Base-by-base conservation (phyloP, 2,797 vertebrate species). In the Craterocephalus amniculus region DNA sequence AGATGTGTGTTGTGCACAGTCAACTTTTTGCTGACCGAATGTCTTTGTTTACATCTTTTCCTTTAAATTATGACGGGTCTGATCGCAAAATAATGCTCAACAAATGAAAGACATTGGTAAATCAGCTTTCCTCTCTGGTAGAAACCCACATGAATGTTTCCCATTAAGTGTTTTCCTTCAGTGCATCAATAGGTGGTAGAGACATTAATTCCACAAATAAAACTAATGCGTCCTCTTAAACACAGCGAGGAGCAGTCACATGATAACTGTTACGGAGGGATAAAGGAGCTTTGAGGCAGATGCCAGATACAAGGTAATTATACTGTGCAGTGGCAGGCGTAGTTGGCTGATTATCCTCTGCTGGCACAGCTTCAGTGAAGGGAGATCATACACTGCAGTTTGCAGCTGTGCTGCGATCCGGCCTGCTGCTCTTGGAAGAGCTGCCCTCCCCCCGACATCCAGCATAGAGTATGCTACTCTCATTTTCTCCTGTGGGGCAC, bases 281-380 rank as follows among this genome's bases (percentile, higher is more conserved):
- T 59, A 60, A 58, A 76, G 62, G 68, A 20, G 55, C 76, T 83
- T 78, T 63, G 70, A 79, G 57, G 4, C 74, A 63, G 68, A 72
- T 80, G 76, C 87, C 80, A 82, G 74, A 69, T 71, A 58, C 14
- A 20, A 27, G 58, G 54, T 75, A 73, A 85, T 80, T 80, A 81
- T 63, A 16, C 70, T 72, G 81, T 36, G 80, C 81, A 65, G 74
- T 34, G 60, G 70, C 74, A 36, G 63, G 40, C 52, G 67, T 72
- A 64, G 63, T 51, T 72, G 57, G 81, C 65, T 51, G 51, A 27
- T 38, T 11, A 57, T 56, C 66, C 72, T 76, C 70, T 63, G 58
- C 58, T 88, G 84, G 80, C 85, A 87, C 72, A 63, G 68, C 73
- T 75, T 73, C 75, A 81, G 60, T 70, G 29, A 79, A 57, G 34